Conservation (phyloP, 2,113 vertebrate genomes). For the Ondatra zibethicus region DNA sequence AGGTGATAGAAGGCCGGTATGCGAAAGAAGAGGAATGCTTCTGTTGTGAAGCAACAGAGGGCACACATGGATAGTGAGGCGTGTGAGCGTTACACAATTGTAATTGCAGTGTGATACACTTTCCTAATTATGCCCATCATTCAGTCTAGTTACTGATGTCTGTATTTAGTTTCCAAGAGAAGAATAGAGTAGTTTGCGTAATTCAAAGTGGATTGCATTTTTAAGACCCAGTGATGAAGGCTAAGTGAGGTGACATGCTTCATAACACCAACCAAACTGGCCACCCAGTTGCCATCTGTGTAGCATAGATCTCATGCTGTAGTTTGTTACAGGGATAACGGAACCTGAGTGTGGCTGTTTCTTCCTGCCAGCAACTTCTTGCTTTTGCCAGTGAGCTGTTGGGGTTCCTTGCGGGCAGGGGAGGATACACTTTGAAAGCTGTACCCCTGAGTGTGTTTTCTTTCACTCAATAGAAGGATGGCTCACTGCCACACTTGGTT, state of each 20-base stretch:
- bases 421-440: conserved; percentile 40
- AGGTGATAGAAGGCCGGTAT: not conserved
- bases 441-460: not conserved
- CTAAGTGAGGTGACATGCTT: not conserved
- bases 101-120: not conserved
- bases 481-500: conserved; percentile 73
- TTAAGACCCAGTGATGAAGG: not conserved
- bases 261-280: not conserved
- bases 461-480: conserved; percentile 40
- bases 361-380: conserved; percentile 5
- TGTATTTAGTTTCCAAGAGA: not conserved
- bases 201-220: not conserved
- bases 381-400: conserved; percentile 43
- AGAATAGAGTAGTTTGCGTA: not conserved
- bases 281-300: conserved; percentile 29
- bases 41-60: not conserved
- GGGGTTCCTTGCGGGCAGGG: not conserved
- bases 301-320: conserved; percentile 6
- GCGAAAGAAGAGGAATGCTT: conserved; percentile 1
- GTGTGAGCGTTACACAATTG: not conserved
- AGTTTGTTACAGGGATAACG: not conserved
- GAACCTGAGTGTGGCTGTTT: conserved; percentile 36
- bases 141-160: not conserved
- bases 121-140: not conserved
- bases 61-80: not conserved